Evolutionary conservation across 1,140 invertebrate genomes (phyloP).

Genomic region (Probaryconus sp.): DNA sequence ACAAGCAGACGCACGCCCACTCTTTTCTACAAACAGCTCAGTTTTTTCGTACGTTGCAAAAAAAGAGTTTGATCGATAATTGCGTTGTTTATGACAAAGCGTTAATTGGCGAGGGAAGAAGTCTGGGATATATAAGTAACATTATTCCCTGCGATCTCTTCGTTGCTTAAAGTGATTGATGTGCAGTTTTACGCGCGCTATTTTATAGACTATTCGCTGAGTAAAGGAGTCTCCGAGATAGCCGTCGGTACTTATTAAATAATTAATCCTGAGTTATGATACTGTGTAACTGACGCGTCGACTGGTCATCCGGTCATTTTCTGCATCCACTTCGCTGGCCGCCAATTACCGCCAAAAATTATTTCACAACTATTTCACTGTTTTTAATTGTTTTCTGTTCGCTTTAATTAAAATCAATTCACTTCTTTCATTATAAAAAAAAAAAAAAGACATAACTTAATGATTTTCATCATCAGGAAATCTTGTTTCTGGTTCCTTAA

Average conservation of each 20-base stretch:
- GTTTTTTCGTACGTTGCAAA: neutral
- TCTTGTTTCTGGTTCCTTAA: no score
- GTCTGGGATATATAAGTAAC: no score
- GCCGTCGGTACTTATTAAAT: conserved; percentile 63
- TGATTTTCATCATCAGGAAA: no score
- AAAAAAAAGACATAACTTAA: no score
- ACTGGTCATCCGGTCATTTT: conserved; percentile 58
- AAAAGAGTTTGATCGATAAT: neutral
- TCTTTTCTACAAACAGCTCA: no score
- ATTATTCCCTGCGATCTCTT: no score
- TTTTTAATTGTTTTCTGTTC: no score
- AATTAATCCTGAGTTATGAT: conserved; percentile 69
- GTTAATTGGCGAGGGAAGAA: no score
- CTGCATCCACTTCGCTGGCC: conserved; percentile 22
- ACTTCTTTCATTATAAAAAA: no score
- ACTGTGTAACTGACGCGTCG: conserved; percentile 38
- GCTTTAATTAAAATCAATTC: neutral
- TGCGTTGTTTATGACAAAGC: no score
- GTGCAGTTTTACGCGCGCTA: conserved; percentile 48
- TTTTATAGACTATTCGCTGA: conserved; percentile 38
- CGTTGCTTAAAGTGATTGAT: conserved; percentile 54
- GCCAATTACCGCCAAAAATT: conserved; percentile 34
- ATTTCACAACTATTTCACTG: neutral
- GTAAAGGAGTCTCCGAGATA: conserved; percentile 32
- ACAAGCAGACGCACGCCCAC: no score